Percentiles rank a stretch among this genome's conserved stretches.
These are phyloP conservation scores for Carassius carassius DNA, from an alignment of 2,113 vertebrate genomes.

Conservation along the genomic window DNA sequence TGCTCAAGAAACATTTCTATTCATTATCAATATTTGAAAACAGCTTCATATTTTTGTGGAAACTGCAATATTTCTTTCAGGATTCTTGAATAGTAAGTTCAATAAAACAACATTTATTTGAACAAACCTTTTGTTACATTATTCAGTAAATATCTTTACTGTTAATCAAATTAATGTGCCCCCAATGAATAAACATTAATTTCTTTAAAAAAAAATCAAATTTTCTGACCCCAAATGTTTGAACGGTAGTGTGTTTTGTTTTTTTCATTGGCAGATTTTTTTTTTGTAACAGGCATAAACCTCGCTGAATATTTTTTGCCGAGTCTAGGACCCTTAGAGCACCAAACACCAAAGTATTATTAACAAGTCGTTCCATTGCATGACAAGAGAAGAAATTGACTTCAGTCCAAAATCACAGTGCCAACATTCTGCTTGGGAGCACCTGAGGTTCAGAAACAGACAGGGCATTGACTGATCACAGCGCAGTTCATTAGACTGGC, in stretches of 20 bases:
- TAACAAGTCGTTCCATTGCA: background rate
- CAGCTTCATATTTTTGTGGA: no score
- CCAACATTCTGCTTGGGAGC: constrained; percentile 21
- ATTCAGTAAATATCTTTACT: background rate
- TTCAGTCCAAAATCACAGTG: background rate
- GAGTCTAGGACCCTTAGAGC: background rate
- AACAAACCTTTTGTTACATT: background rate
- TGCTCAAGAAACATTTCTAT: no score
- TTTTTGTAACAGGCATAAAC: background rate
- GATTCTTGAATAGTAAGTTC: no score
- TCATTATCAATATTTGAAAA: no score
- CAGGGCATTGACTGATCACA: constrained; percentile 27
- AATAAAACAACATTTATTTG: no score
- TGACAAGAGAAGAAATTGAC: constrained; percentile 5
- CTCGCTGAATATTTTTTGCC: no score
- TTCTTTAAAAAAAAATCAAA: background rate
- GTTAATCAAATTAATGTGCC: background rate
- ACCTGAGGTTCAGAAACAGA: constrained; percentile 21
- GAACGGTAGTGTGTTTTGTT: background rate
- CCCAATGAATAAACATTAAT: background rate
- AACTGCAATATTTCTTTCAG: no score
- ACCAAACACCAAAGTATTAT: background rate
- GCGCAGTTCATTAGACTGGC: background rate
- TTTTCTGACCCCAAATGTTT: background rate
- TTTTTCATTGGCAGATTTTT: background rate